These are phyloP conservation scores for Caenorhabditis panamensis DNA, from an alignment of 2,888 invertebrate species.

Conservation along the genomic window DNA sequence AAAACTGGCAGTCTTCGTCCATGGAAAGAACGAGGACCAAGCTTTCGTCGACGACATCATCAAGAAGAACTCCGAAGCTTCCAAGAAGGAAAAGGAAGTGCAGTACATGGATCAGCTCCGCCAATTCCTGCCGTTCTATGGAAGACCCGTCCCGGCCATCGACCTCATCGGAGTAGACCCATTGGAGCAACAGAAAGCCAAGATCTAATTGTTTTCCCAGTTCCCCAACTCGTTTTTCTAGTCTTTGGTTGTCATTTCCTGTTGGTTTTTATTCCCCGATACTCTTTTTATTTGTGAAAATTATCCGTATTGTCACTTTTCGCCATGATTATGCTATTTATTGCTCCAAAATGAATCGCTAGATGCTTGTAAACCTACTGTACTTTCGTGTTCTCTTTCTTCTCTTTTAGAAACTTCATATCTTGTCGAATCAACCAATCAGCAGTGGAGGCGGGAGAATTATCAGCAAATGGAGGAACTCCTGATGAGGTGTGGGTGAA, in stretches of 20 bases:
- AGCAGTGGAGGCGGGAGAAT: background rate
- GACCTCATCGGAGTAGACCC: constrained; percentile 65
- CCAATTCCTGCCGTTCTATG: constrained; percentile 53
- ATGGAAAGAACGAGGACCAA: constrained; percentile 55
- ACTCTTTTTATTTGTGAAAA: constrained; percentile 27
- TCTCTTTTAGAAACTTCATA: no score
- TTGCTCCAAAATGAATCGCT: constrained; percentile 14
- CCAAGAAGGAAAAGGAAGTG: constrained; percentile 62
- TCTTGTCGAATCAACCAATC: background rate
- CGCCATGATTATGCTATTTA: constrained; percentile 12
- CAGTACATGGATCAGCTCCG: constrained; percentile 58
- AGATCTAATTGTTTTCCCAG: no score
- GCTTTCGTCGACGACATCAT: constrained; percentile 32
- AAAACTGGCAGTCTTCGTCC: constrained; percentile 66
- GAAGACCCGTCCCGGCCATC: constrained; percentile 56
- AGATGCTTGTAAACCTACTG: background rate
- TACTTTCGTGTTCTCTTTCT: no score
- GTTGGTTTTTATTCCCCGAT: constrained; percentile 31
- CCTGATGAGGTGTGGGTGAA: no score
- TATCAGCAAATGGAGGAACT: no score
- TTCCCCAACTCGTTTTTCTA: background rate
- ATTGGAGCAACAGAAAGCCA: constrained; percentile 32
- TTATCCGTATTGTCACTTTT: constrained; percentile 3
- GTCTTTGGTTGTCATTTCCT: background rate
- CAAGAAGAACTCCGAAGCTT: constrained; percentile 46